These are phyloP conservation scores for honey bee (Apis mellifera) DNA, from an alignment of 1,140 invertebrate species.

Conservation along the genomic window DNA sequence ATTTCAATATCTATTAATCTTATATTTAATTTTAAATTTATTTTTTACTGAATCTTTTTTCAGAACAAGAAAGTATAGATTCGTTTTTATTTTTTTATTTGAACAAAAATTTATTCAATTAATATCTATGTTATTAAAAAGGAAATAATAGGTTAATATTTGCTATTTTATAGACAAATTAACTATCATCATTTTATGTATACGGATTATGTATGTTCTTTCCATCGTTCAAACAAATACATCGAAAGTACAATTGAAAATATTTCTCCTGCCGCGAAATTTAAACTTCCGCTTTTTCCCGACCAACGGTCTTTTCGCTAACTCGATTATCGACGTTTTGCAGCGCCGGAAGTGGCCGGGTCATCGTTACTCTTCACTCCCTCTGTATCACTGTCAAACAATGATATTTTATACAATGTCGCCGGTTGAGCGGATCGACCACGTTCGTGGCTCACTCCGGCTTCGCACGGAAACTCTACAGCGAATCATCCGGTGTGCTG, in stretches of 20 bases:
- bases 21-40: too few species aligned
- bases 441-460: conserved; percentile 47
- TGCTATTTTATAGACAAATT: too few species aligned
- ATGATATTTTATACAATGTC: conserved; percentile 68
- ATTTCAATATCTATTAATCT: too few species aligned
- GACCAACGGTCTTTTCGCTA: conserved; percentile 28
- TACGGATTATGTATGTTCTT: too few species aligned
- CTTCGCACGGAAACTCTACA: conserved; percentile 55
- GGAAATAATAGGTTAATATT: too few species aligned
- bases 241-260: neutral
- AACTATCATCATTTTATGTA: too few species aligned
- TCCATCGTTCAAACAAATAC: neutral
- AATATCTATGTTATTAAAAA: too few species aligned
- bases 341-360: conserved; percentile 48
- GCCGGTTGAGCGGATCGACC: conserved; percentile 64
- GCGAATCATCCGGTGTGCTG: conserved; percentile 60
- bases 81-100: too few species aligned
- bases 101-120: too few species aligned
- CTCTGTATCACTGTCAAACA: conserved; percentile 49
- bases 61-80: too few species aligned
- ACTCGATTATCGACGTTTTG: conserved; percentile 52
- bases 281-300: conserved; percentile 26
- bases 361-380: conserved; percentile 31
- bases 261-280: neutral
- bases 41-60: too few species aligned